Conservation (phyloP, 1,140 invertebrate genomes). For the Bombus ignitus region DNA sequence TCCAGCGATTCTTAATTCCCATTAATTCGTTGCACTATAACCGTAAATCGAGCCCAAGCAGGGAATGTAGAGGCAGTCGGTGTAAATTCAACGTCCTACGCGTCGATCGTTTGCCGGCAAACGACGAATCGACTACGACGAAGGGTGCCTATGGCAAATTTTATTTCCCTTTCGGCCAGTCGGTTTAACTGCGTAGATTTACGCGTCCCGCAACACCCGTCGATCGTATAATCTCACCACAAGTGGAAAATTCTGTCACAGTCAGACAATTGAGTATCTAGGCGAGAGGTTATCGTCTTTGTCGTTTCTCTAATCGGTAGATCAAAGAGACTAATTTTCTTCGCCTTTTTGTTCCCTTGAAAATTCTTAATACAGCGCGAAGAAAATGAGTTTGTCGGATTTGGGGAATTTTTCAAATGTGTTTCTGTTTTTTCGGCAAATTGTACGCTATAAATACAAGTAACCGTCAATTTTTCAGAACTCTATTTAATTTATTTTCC, state of each 20-base stretch:
- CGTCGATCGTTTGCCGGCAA: constrained; percentile 6
- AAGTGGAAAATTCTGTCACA: not conserved
- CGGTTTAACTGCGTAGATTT: constrained; percentile 57
- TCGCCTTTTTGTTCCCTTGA: too few species aligned
- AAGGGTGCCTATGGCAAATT: constrained; percentile 64
- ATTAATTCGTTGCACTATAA: constrained; percentile 65
- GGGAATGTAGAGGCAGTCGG: constrained; percentile 30
- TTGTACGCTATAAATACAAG: too few species aligned
- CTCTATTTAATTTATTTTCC: too few species aligned
- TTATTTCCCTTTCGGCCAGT: constrained; percentile 58
- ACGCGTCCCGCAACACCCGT: constrained; percentile 37
- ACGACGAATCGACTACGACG: not conserved
- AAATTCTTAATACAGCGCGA: too few species aligned
- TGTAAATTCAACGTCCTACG: constrained; percentile 63
- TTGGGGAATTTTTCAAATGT: too few species aligned
- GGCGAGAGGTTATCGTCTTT: too few species aligned
- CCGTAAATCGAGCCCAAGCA: constrained; percentile 59
- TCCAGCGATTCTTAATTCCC: constrained; percentile 59
- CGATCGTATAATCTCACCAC: constrained; percentile 12
- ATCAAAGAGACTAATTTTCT: too few species aligned
- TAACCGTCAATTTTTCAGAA: too few species aligned
- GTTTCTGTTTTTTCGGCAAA: too few species aligned
- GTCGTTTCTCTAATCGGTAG: too few species aligned
- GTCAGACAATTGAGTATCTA: too few species aligned
- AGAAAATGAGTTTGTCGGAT: too few species aligned